phyloP scores from a whole-genome alignment of 2,797 vertebrate genomes.

The Telmatherina bonti region DNA sequence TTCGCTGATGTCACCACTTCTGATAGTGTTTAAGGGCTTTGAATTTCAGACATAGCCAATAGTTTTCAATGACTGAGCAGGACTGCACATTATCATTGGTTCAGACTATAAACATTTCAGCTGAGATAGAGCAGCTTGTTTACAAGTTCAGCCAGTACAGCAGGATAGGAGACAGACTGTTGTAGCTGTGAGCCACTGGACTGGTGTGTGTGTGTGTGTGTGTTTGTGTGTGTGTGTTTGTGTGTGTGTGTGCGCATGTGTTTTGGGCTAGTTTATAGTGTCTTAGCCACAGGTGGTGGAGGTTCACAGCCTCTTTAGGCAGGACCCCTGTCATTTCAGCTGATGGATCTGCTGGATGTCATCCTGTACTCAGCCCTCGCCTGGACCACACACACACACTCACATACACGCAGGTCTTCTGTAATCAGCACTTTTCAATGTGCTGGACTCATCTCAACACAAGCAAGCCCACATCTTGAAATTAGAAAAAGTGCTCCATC shows the following conservation, averaged over 20 bases:
- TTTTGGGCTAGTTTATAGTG: constrained; percentile 40
- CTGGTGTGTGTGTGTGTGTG: constrained; percentile 19
- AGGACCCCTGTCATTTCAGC: constrained; percentile 67
- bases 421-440: constrained; percentile 45
- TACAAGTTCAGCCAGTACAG: constrained; percentile 47
- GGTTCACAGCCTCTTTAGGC: constrained; percentile 59
- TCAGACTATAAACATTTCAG: constrained; percentile 60
- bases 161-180: constrained; percentile 35
- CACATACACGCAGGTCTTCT: constrained; percentile 23
- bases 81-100: constrained; percentile 37
- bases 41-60: constrained; percentile 40
- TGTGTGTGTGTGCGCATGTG: constrained; percentile 22
- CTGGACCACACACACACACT: constrained; percentile 69
- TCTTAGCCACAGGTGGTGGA: constrained; percentile 53
- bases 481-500: constrained; percentile 18
- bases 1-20: constrained; percentile 63
- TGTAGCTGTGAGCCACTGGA: constrained; percentile 37
- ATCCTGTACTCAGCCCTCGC: constrained; percentile 47
- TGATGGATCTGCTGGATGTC: constrained; percentile 66
- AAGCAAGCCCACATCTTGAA: constrained; percentile 38
- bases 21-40: constrained; percentile 44
- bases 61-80: constrained; percentile 35
- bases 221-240: constrained; percentile 19
- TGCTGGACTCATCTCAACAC: constrained; percentile 12
- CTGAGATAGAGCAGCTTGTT: constrained; percentile 57